Conservation (phyloP, 2,797 vertebrate genomes). For the Menidia menidia region DNA sequence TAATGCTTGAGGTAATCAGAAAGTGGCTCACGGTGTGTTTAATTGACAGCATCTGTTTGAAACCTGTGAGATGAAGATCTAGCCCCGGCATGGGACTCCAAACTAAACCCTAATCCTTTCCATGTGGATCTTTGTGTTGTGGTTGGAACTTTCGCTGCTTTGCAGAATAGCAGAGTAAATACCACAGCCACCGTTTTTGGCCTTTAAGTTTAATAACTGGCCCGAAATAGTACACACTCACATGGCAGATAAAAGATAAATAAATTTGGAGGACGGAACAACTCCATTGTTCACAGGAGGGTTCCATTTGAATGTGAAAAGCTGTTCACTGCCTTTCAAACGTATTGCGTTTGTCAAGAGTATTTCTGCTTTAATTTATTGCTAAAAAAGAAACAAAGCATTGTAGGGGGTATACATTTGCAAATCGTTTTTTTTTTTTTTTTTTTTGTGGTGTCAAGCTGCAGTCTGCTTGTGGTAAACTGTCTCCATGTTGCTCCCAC, state of each 20-base stretch:
- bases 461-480: conserved; percentile 19
- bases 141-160: conserved; percentile 23
- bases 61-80: conserved; percentile 36
- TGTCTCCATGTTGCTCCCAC: conserved; percentile 33
- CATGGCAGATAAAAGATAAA: not conserved
- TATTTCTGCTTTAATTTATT: too few relatives aligned
- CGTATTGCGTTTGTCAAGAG: too few relatives aligned
- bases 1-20: conserved; percentile 7
- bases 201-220: conserved; percentile 23
- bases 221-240: conserved; percentile 25
- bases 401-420: conserved; percentile 8
- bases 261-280: not conserved
- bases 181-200: conserved; percentile 25
- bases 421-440: conserved; percentile 14
- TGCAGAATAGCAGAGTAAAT: conserved; percentile 12
- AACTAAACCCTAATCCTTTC: conserved; percentile 53
- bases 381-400: too few relatives aligned
- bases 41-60: conserved; percentile 37
- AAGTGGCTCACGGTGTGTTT: conserved; percentile 18
- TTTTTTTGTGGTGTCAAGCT: conserved; percentile 7
- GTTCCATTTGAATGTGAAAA: not conserved
- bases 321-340: too few relatives aligned
- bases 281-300: conserved; percentile 10
- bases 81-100: conserved; percentile 41
- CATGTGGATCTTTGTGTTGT: conserved; percentile 46